Evolutionary conservation across 2,888 invertebrate genomes (phyloP).

Genomic region (Coronaproctus castanopsis): DNA sequence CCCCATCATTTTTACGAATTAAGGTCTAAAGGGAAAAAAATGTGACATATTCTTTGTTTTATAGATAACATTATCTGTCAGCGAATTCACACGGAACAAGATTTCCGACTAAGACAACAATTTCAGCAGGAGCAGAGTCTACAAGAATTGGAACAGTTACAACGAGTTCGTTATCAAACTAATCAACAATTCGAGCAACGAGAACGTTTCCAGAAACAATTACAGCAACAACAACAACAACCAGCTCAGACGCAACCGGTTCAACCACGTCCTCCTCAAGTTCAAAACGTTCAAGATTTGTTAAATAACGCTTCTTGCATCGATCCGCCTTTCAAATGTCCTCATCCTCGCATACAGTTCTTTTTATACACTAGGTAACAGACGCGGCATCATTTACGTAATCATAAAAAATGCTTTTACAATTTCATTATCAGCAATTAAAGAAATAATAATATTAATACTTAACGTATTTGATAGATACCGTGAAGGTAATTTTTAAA

Average conservation of each 20-base stretch:
- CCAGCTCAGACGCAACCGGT: not conserved
- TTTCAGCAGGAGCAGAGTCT: conserved; percentile 7
- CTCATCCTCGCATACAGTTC: conserved; percentile 63
- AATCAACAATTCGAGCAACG: conserved; percentile 5
- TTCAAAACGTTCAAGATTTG: conserved; percentile 34
- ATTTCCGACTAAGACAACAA: not conserved
- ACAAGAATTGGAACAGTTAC: conserved; percentile 1
- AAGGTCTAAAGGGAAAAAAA: too few relatives aligned
- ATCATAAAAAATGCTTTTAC: not conserved
- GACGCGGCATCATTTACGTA: not conserved
- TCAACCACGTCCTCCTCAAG: conserved; percentile 6
- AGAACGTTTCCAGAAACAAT: not conserved
- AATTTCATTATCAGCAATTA: too few relatives aligned
- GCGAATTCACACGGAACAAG: not conserved
- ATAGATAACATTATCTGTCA: not conserved
- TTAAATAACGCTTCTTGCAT: conserved; percentile 64
- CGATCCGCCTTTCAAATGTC: conserved; percentile 56
- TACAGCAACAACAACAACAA: not conserved
- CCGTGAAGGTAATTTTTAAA: not conserved
- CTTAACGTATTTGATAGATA: too few relatives aligned
- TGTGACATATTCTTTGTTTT: too few relatives aligned
- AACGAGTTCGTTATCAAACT: not conserved
- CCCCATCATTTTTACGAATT: too few relatives aligned
- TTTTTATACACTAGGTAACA: conserved; percentile 55
- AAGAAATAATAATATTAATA: too few relatives aligned